Conservation (phyloP, 2,797 vertebrate genomes). For the Rhinogobio ventralis region DNA sequence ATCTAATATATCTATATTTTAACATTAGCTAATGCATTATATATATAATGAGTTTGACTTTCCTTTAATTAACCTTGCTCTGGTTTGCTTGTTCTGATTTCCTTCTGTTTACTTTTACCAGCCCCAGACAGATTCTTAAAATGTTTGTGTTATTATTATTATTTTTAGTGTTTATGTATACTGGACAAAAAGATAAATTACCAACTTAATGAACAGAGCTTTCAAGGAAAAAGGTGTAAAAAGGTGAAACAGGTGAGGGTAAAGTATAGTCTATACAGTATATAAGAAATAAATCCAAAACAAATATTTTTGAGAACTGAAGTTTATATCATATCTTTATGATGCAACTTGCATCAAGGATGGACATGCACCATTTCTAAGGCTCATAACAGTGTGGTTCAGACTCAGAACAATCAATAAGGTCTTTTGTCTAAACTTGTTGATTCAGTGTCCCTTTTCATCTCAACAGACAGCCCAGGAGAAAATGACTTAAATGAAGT, state of each 20-base stretch:
- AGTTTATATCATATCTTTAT: not conserved
- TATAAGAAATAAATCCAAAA: not conserved
- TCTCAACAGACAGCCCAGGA: slow-evolving; percentile 10
- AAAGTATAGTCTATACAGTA: no score
- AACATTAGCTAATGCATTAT: not conserved
- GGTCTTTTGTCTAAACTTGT: not conserved
- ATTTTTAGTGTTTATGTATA: slow-evolving; percentile 13
- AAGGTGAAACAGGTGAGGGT: not conserved
- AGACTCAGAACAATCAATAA: not conserved
- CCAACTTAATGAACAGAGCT: not conserved
- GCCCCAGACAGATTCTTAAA: not conserved
- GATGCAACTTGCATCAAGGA: not conserved
- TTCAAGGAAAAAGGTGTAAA: not conserved
- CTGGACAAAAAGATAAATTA: not conserved
- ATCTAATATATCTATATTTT: not conserved
- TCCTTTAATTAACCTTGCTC: not conserved
- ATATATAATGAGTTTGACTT: not conserved
- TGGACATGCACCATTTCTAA: not conserved
- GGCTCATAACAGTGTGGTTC: not conserved
- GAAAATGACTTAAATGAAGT: slow-evolving; percentile 16
- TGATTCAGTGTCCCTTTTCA: slow-evolving; percentile 4
- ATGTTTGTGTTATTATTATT: not conserved
- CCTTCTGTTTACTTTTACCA: slow-evolving; percentile 8
- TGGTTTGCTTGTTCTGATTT: slow-evolving; percentile 3
- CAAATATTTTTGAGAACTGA: not conserved